Evolutionary conservation across 2,797 vertebrate genomes (phyloP).

Genomic region (Phrynocephalus vlangalii): DNA sequence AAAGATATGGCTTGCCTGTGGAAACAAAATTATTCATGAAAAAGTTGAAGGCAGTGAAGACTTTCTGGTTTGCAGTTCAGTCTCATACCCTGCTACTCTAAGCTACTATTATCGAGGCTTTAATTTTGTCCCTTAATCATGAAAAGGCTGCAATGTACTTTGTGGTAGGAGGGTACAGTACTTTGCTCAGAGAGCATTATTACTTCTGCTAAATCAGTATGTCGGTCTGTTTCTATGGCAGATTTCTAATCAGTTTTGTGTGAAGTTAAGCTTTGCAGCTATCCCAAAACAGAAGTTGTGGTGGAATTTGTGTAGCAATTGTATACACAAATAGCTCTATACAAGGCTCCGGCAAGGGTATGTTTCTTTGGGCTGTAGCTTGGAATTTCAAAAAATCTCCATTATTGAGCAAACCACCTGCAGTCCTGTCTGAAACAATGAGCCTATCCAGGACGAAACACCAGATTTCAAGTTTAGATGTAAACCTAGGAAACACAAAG

Average conservation of each 20-base stretch:
- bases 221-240: neutral
- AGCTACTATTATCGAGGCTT: neutral
- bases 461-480: conserved; percentile 51
- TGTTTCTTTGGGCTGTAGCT: neutral
- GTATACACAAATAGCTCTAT: neutral
- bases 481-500: conserved; percentile 15
- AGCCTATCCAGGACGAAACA: neutral
- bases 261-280: neutral
- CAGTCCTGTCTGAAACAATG: conserved; percentile 58
- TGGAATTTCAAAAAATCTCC: conserved; percentile 22
- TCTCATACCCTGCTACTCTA: neutral
- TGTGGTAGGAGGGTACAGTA: no score
- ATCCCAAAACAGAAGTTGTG: neutral
- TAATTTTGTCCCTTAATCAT: neutral
- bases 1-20: neutral
- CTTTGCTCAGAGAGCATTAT: neutral
- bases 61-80: neutral
- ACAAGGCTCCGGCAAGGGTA: neutral
- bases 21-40: neutral
- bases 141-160: neutral
- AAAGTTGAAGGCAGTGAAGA: neutral
- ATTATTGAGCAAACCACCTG: conserved; percentile 70
- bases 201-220: neutral
- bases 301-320: neutral
- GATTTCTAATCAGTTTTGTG: neutral